These are phyloP conservation scores for Blastomussa wellsi DNA, from an alignment of 92 coral and sea anemone genomes.

Conservation along the genomic window DNA sequence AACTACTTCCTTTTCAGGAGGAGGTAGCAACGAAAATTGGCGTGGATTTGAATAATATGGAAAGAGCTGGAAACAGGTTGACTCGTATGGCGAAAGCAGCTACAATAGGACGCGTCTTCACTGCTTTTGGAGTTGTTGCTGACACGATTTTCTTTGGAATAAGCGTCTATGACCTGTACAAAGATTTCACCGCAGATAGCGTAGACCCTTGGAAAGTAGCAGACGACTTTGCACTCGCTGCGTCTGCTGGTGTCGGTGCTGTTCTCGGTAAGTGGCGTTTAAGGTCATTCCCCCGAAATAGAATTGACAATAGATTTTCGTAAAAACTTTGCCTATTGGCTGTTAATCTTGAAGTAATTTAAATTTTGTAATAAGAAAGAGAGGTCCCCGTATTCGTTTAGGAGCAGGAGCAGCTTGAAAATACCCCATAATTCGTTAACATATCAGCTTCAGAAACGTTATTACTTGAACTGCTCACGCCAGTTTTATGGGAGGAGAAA, in stretches of 20 bases:
- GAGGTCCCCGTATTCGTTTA: too few relatives aligned
- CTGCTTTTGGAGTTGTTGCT: conserved; percentile 12
- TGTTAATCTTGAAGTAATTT: too few relatives aligned
- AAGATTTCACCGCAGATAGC: background rate
- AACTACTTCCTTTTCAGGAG: background rate
- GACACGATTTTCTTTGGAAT: conserved; percentile 6
- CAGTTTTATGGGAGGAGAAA: too few relatives aligned
- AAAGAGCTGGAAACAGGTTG: background rate
- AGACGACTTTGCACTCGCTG: conserved; percentile 6
- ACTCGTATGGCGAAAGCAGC: background rate
- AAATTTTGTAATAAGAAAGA: too few relatives aligned
- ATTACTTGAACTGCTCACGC: too few relatives aligned
- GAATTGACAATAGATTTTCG: too few relatives aligned
- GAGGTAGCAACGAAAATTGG: background rate
- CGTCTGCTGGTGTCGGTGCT: background rate
- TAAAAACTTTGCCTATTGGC: too few relatives aligned
- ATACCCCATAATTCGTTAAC: too few relatives aligned
- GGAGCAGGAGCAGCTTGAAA: too few relatives aligned
- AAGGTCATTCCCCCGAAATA: too few relatives aligned
- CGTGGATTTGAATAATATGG: background rate
- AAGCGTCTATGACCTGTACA: background rate
- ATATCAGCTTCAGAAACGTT: too few relatives aligned
- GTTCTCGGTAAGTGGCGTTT: conserved; percentile 5
- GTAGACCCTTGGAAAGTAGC: conserved; percentile 9
- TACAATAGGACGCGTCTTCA: background rate